Percentiles rank a stretch among this genome's conserved stretches.
Evolutionary conservation across 2,797 vertebrate genomes (phyloP).

Genomic region (Callimico goeldii): DNA sequence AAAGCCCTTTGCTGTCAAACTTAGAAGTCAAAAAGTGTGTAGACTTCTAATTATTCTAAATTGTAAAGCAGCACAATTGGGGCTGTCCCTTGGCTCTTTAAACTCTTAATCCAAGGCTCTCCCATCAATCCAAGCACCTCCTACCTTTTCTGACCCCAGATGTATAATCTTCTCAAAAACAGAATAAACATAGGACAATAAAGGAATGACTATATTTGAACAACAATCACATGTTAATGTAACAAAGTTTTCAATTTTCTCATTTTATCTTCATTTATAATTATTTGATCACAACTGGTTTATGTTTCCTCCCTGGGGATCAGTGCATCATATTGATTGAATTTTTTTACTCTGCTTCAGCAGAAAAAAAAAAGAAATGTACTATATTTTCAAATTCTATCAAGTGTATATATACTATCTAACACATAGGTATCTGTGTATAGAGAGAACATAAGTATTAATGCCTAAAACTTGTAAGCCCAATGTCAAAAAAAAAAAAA

Average conservation of each 20-base stretch:
- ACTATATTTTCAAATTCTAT: neutral
- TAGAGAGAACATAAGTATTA: neutral
- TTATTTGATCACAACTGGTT: neutral
- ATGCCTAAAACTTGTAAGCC: neutral
- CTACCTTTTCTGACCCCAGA: neutral
- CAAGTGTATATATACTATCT: neutral
- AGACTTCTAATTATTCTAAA: neutral
- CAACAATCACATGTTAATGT: neutral
- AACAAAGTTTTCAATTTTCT: neutral
- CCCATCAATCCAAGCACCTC: neutral
- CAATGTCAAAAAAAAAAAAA: neutral
- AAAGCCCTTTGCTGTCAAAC: neutral
- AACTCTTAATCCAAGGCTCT: neutral
- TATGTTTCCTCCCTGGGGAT: neutral
- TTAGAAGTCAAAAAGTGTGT: neutral
- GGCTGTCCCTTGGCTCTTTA: neutral
- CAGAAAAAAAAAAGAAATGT: neutral
- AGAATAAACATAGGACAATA: neutral
- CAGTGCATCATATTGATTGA: neutral
- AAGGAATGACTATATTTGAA: neutral
- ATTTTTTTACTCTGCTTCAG: neutral
- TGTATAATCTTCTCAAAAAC: neutral
- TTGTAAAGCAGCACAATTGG: neutral
- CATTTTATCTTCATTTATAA: neutral
- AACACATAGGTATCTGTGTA: accelerated